These are phyloP conservation scores for Amphiprion ocellaris DNA, from an alignment of 2,113 vertebrate species.

Conservation along the genomic window DNA sequence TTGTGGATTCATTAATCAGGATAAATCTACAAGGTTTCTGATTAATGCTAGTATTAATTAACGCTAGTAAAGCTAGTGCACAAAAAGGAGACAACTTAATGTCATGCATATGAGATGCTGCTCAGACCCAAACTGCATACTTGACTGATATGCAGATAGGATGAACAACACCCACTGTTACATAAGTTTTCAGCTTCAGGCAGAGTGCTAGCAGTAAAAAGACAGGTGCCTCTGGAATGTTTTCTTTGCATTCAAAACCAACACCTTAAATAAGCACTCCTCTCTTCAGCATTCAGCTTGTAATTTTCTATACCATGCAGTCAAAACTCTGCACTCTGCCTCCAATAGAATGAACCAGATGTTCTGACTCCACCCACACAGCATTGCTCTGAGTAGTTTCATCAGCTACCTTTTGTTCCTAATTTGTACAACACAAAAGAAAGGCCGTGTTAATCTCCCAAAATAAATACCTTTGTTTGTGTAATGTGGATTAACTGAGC, in stretches of 20 bases:
- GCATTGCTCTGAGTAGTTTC: background rate
- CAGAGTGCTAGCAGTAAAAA: background rate
- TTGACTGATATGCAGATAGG: background rate
- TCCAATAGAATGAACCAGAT: background rate
- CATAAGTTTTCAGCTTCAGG: background rate
- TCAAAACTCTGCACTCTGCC: background rate
- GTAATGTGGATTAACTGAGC: background rate
- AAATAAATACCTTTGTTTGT: background rate
- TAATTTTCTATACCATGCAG: background rate
- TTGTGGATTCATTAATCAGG: no score
- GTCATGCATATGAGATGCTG: background rate
- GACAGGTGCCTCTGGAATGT: background rate
- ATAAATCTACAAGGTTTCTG: no score
- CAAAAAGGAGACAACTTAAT: background rate
- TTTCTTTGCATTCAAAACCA: background rate
- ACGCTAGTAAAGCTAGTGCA: no score
- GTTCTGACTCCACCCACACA: background rate
- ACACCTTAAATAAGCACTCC: background rate
- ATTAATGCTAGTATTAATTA: no score
- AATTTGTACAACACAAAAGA: background rate
- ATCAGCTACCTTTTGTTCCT: background rate
- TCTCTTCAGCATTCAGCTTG: background rate
- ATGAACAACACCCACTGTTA: background rate
- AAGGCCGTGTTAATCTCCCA: background rate
- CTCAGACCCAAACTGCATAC: background rate